phyloP scores from a whole-genome alignment of 92 coral and sea anemone species.

The Zoanthus solanderi region DNA sequence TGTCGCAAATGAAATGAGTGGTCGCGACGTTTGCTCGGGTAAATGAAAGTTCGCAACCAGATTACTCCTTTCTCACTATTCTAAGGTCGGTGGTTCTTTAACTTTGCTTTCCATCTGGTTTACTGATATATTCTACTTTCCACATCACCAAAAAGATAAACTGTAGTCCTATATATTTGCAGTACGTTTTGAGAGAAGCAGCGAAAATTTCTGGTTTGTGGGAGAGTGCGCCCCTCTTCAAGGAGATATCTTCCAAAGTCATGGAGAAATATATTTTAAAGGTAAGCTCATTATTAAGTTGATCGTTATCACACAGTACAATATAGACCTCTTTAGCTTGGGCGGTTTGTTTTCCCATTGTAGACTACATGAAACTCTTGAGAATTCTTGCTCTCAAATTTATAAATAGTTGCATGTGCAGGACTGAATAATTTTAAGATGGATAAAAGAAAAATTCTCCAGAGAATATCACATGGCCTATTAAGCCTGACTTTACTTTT shows the following conservation, averaged over 20 bases:
- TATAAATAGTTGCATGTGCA: neutral
- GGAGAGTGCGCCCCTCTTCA: conserved; percentile 12
- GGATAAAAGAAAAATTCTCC: conserved; percentile 38
- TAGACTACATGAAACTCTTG: conserved; percentile 32
- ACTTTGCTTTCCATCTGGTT: neutral
- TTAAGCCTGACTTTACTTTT: conserved; percentile 20
- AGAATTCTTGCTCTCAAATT: conserved; percentile 12
- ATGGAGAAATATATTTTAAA: neutral
- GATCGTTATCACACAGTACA: neutral
- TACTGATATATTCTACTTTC: neutral
- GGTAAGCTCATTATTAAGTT: conserved; percentile 17
- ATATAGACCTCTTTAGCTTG: conserved; percentile 40
- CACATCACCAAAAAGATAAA: conserved; percentile 18
- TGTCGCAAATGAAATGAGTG: too few relatives aligned
- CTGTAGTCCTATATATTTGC: conserved; percentile 7
- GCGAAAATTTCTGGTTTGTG: conserved; percentile 9
- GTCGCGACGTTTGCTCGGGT: too few relatives aligned
- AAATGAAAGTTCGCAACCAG: too few relatives aligned
- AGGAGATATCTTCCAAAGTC: neutral
- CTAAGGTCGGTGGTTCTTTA: too few relatives aligned
- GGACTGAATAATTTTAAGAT: conserved; percentile 42
- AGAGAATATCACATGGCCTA: neutral
- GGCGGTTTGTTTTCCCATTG: conserved; percentile 39
- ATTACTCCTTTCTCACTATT: too few relatives aligned
- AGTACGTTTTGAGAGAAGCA: conserved; percentile 20